A percentile compares a stretch with the other conserved stretches of the same genome.
phyloP scores from a whole-genome alignment of 2,888 invertebrate species.

The Balanococcus diminutus region DNA sequence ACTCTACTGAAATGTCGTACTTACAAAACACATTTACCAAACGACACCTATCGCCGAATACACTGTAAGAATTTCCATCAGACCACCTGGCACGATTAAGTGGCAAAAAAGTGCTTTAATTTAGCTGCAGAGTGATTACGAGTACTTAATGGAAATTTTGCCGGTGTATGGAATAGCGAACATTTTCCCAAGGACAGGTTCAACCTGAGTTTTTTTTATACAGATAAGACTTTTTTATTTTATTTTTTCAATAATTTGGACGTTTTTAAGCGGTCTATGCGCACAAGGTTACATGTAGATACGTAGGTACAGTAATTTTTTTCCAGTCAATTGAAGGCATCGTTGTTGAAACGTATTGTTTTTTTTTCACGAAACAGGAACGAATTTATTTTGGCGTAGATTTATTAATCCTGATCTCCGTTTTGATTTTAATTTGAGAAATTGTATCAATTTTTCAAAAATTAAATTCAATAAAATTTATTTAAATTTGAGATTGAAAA shows the following conservation, averaged over 20 bases:
- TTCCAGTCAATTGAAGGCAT: not conserved
- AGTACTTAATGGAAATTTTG: not conserved
- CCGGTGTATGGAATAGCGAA: not conserved
- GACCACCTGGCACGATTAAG: not conserved
- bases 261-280: not conserved
- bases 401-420: no score
- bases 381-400: no score
- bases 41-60: not conserved
- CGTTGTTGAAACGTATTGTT: not conserved
- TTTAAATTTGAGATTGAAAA: no score
- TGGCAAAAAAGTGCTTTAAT: not conserved
- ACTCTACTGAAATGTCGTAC: not conserved
- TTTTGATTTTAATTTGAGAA: no score
- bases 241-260: not conserved
- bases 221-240: not conserved
- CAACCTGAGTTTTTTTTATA: not conserved
- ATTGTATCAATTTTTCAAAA: no score
- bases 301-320: no score
- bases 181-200: not conserved
- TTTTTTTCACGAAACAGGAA: not conserved
- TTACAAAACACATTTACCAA: not conserved
- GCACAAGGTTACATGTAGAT: not conserved
- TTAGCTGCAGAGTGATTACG: slow-evolving; percentile 11
- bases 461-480: no score
- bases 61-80: slow-evolving; percentile 1